These are phyloP conservation scores for Corythornis leucogaster DNA, from an alignment of 2,797 vertebrate genomes.

Conservation along the genomic window DNA sequence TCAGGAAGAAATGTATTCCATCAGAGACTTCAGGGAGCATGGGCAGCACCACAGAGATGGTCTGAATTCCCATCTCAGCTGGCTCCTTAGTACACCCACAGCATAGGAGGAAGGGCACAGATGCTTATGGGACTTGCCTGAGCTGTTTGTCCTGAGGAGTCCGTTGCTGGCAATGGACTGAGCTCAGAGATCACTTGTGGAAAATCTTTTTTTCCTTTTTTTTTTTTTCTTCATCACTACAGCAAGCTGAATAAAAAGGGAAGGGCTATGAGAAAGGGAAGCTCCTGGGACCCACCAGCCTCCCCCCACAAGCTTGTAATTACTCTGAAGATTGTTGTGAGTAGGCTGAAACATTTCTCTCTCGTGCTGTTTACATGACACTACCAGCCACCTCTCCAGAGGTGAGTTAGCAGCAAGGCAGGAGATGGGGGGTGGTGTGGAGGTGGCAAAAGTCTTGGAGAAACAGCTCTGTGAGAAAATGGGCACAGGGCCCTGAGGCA, in stretches of 20 bases:
- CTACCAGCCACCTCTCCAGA: conserved; percentile 43
- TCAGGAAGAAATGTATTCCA: conserved; percentile 31
- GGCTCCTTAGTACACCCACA: neutral
- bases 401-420: neutral
- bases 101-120: conserved; percentile 7
- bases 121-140: neutral
- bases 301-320: neutral
- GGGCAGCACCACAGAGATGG: neutral
- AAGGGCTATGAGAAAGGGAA: conserved; percentile 53
- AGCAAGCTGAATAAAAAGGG: conserved; percentile 50
- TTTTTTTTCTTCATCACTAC: neutral
- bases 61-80: conserved; percentile 17
- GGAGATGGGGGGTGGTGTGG: neutral
- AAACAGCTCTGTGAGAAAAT: neutral
- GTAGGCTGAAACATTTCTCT: neutral
- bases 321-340: neutral
- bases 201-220: neutral
- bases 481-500: neutral
- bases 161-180: conserved; percentile 71
- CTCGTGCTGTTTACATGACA: neutral
- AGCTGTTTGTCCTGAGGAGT: conserved; percentile 6
- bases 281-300: neutral
- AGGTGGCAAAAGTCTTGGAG: neutral
- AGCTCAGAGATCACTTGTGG: neutral
- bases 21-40: conserved; percentile 8